phyloP scores from a whole-genome alignment of 2,113 vertebrate species.

The Salvelinus fontinalis region DNA sequence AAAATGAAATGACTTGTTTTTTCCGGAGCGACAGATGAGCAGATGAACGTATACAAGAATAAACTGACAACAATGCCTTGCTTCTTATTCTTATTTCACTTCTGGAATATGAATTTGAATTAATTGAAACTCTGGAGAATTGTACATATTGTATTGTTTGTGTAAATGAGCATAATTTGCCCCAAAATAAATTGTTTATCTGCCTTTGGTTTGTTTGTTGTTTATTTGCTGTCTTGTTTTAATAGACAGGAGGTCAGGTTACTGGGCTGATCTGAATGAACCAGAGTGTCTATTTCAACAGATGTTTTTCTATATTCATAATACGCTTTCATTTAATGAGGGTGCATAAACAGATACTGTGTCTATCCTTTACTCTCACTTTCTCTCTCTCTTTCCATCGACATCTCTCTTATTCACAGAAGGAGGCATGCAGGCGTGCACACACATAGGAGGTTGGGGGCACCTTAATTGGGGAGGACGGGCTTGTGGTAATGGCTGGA shows the following conservation, averaged over 20 bases:
- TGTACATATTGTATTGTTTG: conserved; percentile 1
- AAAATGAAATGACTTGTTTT: too few relatives aligned
- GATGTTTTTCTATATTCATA: too few relatives aligned
- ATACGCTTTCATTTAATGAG: too few relatives aligned
- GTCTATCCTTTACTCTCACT: background rate
- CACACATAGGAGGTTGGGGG: too few relatives aligned
- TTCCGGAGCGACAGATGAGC: background rate
- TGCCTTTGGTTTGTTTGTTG: background rate
- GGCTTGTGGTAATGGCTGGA: too few relatives aligned
- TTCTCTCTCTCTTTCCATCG: background rate
- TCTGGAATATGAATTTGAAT: background rate
- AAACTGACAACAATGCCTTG: background rate
- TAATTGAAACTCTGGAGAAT: background rate
- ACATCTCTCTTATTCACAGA: too few relatives aligned
- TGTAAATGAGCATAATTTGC: background rate
- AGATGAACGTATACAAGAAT: background rate
- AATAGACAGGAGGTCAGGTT: too few relatives aligned
- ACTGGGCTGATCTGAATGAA: too few relatives aligned
- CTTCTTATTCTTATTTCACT: background rate
- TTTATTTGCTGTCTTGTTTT: background rate
- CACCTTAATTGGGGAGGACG: too few relatives aligned
- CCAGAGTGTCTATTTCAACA: too few relatives aligned
- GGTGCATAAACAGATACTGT: too few relatives aligned
- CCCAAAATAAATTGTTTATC: background rate
- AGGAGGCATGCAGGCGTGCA: too few relatives aligned